Conservation (phyloP, 2,888 invertebrate species). For the Tortricodes alternella region DNA sequence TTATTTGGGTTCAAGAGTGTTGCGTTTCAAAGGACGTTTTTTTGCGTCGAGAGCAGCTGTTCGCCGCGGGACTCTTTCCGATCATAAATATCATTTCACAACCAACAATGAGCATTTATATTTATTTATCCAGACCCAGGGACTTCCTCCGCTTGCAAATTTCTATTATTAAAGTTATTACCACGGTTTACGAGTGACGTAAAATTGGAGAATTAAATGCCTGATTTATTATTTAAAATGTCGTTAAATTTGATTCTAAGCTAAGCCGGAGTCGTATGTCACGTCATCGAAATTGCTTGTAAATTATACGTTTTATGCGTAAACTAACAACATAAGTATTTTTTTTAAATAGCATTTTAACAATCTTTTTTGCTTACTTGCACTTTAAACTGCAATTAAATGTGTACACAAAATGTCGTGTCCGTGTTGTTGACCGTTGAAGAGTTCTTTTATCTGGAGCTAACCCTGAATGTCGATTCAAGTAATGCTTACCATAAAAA, state of each 20-base stretch:
- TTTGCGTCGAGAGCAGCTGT: conserved; percentile 58
- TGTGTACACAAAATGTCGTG: too few relatives aligned
- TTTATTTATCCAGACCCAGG: conserved; percentile 67
- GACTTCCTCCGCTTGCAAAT: conserved; percentile 63
- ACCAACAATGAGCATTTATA: conserved; percentile 75
- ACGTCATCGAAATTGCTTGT: conserved; percentile 16
- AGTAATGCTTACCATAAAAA: too few relatives aligned
- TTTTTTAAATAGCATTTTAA: too few relatives aligned
- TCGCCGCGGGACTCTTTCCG: conserved; percentile 69
- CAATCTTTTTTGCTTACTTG: too few relatives aligned
- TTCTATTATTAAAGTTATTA: conserved; percentile 49
- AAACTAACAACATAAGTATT: neutral
- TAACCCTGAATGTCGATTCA: too few relatives aligned
- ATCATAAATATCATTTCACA: conserved; percentile 80
- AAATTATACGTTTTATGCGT: conserved; percentile 26
- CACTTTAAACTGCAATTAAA: too few relatives aligned
- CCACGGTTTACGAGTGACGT: conserved; percentile 50
- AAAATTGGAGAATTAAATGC: conserved; percentile 26
- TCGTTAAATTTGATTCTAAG: conserved; percentile 18
- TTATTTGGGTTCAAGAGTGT: conserved; percentile 17
- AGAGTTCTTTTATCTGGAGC: too few relatives aligned
- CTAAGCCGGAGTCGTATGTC: conserved; percentile 19
- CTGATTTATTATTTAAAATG: conserved; percentile 22
- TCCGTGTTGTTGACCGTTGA: too few relatives aligned
- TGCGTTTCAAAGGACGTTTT: conserved; percentile 33